Conservation (phyloP, 2,888 invertebrate genomes). For the Pristionchus arcanus region DNA sequence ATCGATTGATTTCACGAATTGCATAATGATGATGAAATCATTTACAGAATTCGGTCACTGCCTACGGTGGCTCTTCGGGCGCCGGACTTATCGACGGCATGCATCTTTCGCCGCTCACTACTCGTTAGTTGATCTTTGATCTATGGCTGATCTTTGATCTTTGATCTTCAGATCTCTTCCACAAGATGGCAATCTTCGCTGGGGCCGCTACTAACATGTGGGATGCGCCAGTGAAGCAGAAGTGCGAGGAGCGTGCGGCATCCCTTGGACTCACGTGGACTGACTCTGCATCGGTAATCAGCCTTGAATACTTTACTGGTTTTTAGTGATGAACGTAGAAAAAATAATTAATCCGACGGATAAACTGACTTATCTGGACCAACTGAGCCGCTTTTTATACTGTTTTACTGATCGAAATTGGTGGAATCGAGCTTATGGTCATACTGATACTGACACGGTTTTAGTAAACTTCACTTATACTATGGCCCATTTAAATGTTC, state of each 20-base stretch:
- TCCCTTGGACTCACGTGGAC: slow-evolving; percentile 25
- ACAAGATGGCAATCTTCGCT: neutral
- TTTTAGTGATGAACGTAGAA: too few species aligned
- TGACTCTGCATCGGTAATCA: neutral
- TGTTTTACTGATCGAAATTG: too few species aligned
- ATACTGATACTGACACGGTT: too few species aligned
- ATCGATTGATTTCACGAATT: neutral
- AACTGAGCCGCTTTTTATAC: too few species aligned
- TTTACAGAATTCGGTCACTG: neutral
- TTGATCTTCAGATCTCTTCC: slow-evolving; percentile 1
- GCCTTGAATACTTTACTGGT: too few species aligned
- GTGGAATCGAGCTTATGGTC: too few species aligned
- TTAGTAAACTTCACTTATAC: too few species aligned
- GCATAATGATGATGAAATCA: neutral
- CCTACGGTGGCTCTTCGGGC: slow-evolving; percentile 18
- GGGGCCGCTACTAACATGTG: neutral
- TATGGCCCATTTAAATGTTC: too few species aligned
- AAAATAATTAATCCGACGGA: too few species aligned
- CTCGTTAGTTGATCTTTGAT: slow-evolving; percentile 3
- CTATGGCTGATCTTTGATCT: neutral
- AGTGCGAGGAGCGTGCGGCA: neutral
- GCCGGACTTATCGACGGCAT: neutral
- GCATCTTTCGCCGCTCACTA: neutral
- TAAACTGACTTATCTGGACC: too few species aligned
- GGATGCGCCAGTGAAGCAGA: neutral